These are phyloP conservation scores for Laticauda colubrina DNA, from an alignment of 2,113 vertebrate species.

Conservation along the genomic window DNA sequence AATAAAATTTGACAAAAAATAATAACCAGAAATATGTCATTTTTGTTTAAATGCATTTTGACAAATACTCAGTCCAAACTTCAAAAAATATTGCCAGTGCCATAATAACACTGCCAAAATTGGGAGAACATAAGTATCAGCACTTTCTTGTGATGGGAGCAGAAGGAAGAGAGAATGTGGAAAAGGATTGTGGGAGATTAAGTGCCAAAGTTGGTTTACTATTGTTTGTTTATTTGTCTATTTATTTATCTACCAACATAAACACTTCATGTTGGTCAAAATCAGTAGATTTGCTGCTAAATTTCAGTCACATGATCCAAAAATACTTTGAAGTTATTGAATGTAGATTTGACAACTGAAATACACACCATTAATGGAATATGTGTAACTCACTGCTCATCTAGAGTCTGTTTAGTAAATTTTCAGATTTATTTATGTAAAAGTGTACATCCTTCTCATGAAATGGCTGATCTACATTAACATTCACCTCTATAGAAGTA, in stretches of 20 bases:
- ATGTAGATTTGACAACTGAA: not conserved
- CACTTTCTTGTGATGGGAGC: not conserved
- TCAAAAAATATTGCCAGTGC: not conserved
- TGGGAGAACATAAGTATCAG: not conserved
- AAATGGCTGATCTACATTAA: not conserved
- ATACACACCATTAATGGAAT: not conserved
- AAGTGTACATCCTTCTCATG: not conserved
- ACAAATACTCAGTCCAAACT: not conserved
- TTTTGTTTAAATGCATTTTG: not conserved
- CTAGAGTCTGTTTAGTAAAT: not conserved
- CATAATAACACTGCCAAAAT: not conserved
- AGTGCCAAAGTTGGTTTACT: not conserved
- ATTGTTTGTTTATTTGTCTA: not conserved
- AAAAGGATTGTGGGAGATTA: not conserved
- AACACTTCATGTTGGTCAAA: not conserved
- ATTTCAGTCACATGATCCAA: not conserved
- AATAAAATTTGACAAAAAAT: not conserved
- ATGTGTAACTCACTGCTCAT: not conserved
- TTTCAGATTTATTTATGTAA: not conserved
- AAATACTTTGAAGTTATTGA: not conserved
- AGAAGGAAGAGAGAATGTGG: not conserved
- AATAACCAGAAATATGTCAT: not conserved
- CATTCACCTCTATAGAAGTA: not conserved
- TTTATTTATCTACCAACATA: not conserved
- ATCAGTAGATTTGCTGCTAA: not conserved